Evolutionary conservation across 30 jellyfish, hydroid and myxozoan genomes (phyloP).

Genomic region (Chrysaora quinquecirrha): DNA sequence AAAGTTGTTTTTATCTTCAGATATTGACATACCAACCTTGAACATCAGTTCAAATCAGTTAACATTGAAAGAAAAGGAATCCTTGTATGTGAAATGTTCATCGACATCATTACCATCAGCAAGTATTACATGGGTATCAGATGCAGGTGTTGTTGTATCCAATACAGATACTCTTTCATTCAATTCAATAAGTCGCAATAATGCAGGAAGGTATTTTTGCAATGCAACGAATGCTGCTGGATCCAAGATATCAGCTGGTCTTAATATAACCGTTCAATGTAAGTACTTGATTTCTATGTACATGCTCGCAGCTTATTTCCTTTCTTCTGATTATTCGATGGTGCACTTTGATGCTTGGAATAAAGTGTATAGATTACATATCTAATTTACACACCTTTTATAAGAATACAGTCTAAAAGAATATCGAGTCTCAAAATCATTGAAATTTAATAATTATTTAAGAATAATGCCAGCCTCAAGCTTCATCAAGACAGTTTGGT

Average conservation of each 20-base stretch:
- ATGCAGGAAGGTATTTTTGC: constrained; percentile 17
- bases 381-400: too few relatives aligned
- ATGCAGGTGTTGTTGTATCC: constrained; percentile 16
- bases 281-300: neutral
- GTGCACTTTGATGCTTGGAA: too few relatives aligned
- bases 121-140: constrained; percentile 11
- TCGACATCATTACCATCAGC: constrained; percentile 9
- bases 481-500: too few relatives aligned
- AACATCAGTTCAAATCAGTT: neutral
- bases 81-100: constrained; percentile 7
- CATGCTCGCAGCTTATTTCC: neutral
- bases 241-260: constrained; percentile 5
- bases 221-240: constrained; percentile 40
- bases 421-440: too few relatives aligned
- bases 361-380: too few relatives aligned
- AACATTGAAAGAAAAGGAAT: constrained; percentile 11
- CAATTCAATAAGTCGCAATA: constrained; percentile 7
- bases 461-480: too few relatives aligned
- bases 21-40: constrained; percentile 37
- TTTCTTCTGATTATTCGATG: neutral
- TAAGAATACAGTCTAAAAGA: too few relatives aligned
- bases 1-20: constrained; percentile 15
- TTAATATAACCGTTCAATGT: constrained; percentile 48
- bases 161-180: constrained; percentile 6
- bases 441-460: too few relatives aligned